These are phyloP conservation scores for Nomada hirtipes DNA, from an alignment of 2,888 invertebrate genomes.

Conservation along the genomic window DNA sequence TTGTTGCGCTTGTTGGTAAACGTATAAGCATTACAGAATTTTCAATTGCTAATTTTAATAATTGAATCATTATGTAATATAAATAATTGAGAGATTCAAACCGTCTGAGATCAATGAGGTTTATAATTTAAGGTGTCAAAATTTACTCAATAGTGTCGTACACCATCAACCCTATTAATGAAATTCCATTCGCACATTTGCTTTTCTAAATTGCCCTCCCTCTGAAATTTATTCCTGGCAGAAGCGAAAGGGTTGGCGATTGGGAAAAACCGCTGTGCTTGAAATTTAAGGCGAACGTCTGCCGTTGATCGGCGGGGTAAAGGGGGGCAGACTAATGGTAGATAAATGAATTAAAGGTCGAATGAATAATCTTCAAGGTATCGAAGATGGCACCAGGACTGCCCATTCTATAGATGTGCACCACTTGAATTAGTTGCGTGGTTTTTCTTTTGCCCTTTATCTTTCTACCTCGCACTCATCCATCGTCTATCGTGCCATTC, in stretches of 20 bases:
- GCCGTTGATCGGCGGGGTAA: constrained; percentile 15
- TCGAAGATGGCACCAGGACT: constrained; percentile 61
- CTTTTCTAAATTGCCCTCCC: constrained; percentile 2
- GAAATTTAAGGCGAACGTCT: constrained; percentile 45
- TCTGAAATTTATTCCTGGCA: background rate
- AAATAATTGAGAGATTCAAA: too few species aligned
- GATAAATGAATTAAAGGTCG: constrained; percentile 74
- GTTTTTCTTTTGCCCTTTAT: constrained; percentile 22
- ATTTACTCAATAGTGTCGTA: too few species aligned
- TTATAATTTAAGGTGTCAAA: background rate
- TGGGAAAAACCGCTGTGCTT: constrained; percentile 39
- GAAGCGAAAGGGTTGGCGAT: too few species aligned
- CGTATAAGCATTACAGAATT: too few species aligned
- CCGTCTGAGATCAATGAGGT: background rate
- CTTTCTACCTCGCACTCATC: constrained; percentile 29
- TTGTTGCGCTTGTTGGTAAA: too few species aligned
- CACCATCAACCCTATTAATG: background rate
- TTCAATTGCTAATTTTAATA: too few species aligned
- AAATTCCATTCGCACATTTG: constrained; percentile 28
- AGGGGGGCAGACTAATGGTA: constrained; percentile 47
- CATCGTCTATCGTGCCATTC: background rate
- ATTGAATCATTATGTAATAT: too few species aligned
- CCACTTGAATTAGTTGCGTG: constrained; percentile 55
- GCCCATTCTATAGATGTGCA: constrained; percentile 52
- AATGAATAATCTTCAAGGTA: constrained; percentile 69